These are phyloP conservation scores for Sitta carolinensis DNA, from an alignment of 2,797 vertebrate species.

Conservation along the genomic window DNA sequence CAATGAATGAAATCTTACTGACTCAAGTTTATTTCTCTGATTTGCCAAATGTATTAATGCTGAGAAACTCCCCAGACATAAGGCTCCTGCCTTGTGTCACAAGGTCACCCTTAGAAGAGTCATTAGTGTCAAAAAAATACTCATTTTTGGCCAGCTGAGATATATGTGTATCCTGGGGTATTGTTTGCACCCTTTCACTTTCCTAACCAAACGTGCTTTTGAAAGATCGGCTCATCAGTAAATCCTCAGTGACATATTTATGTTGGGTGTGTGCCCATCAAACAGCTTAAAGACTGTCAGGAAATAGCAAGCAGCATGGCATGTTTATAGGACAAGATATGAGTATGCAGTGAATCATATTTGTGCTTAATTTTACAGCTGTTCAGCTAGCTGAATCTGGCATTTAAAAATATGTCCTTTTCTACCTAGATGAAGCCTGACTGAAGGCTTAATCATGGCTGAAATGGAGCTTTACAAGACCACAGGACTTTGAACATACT, in stretches of 20 bases:
- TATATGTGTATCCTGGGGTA: not conserved
- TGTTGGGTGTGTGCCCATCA: not conserved
- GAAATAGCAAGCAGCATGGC: not conserved
- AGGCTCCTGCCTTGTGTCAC: not conserved
- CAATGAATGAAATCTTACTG: not conserved
- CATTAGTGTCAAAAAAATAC: not conserved
- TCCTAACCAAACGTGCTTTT: not conserved
- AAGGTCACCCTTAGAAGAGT: not conserved
- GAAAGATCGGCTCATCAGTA: not conserved
- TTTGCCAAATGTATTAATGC: not conserved
- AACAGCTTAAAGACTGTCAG: not conserved
- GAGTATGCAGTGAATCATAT: constrained; percentile 5
- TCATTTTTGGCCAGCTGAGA: not conserved
- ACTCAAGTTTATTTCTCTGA: not conserved
- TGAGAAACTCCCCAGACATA: not conserved
- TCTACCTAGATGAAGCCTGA: not conserved
- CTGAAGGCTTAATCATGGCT: not conserved
- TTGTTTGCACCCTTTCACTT: not conserved
- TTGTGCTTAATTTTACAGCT: not conserved
- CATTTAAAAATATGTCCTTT: not conserved
- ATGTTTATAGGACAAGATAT: constrained; percentile 5
- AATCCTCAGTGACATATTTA: not conserved
- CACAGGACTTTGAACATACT: not conserved
- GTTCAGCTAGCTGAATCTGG: not conserved
- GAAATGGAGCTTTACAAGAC: not conserved